Conservation (phyloP, 2,797 vertebrate genomes). For the Girardinus metallicus region DNA sequence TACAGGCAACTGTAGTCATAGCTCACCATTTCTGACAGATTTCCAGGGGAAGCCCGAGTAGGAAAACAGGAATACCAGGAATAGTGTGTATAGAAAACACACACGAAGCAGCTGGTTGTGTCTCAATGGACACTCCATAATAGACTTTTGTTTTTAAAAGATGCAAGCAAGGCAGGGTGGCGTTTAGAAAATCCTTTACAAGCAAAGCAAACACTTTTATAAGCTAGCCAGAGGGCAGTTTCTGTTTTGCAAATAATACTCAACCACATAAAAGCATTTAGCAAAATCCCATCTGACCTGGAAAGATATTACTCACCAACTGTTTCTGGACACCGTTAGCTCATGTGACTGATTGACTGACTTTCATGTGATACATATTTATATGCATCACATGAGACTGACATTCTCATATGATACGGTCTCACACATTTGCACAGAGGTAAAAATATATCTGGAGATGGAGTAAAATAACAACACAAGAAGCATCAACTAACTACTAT, state of each 20-base stretch:
- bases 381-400: not conserved
- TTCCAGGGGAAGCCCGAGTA: constrained; percentile 62
- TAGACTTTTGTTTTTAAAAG: constrained; percentile 11
- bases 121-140: constrained; percentile 28
- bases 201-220: not conserved
- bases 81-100: constrained; percentile 66
- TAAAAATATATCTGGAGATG: not conserved
- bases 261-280: not conserved
- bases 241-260: not conserved
- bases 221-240: not conserved
- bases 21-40: constrained; percentile 60
- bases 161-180: not conserved
- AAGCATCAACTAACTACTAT: not conserved
- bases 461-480: not conserved
- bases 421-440: not conserved
- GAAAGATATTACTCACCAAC: not conserved
- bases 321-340: not conserved
- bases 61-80: constrained; percentile 73
- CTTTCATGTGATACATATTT: not conserved
- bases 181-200: not conserved
- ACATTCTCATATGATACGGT: not conserved
- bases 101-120: constrained; percentile 46
- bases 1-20: constrained; percentile 37
- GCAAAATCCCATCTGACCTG: not conserved
- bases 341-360: not conserved